Percentiles rank a stretch among this genome's conserved stretches.
Conservation (phyloP, 2,113 vertebrate genomes). For the Anseranas semipalmata region DNA sequence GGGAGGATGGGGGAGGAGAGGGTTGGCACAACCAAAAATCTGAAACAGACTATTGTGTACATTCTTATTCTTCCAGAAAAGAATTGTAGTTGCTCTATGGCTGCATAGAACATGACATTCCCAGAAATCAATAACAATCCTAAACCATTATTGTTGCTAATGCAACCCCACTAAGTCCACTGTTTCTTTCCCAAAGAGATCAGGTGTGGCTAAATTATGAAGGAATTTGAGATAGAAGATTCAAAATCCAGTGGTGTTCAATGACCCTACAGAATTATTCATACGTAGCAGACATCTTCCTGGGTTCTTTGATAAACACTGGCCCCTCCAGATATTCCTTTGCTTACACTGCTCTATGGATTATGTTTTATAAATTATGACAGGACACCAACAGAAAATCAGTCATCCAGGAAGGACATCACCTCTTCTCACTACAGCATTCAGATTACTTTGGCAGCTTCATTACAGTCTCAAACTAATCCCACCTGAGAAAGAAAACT, state of each 20-base stretch:
- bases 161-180: neutral
- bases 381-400: constrained; percentile 64
- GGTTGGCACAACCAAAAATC: fast-evolving
- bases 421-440: constrained; percentile 32
- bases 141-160: neutral
- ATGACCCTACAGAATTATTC: neutral
- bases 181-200: neutral
- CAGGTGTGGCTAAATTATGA: neutral
- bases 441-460: constrained; percentile 70
- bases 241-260: neutral
- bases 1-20: neutral
- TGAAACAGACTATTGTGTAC: neutral
- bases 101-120: neutral
- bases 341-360: constrained; percentile 27
- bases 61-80: constrained; percentile 15
- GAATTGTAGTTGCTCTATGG: neutral
- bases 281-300: neutral
- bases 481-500: constrained; percentile 58
- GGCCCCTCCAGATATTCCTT: neutral
- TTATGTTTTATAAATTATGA: constrained; percentile 75
- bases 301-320: neutral
- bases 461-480: constrained; percentile 70
- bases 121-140: neutral
- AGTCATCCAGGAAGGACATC: constrained; percentile 73
- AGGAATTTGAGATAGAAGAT: neutral